phyloP scores from a whole-genome alignment of 2,113 vertebrate genomes.

The Syrmaticus mikado region DNA sequence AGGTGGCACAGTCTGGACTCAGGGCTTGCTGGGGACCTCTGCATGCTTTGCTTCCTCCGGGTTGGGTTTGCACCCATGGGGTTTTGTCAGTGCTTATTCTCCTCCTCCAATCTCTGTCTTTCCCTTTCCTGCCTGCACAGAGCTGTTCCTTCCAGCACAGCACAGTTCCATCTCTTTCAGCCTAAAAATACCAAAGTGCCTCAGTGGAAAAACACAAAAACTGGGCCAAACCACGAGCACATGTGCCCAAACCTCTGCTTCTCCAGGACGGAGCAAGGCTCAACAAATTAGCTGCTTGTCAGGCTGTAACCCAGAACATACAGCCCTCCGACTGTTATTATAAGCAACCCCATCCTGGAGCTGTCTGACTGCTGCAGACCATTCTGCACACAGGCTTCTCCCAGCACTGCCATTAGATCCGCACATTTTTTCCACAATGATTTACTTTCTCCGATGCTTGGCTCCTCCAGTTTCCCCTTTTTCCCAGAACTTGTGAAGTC shows the following conservation, averaged over 20 bases:
- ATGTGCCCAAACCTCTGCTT: constrained; percentile 23
- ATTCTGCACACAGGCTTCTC: background rate
- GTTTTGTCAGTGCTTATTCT: background rate
- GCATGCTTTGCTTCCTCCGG: background rate
- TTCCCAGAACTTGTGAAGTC: constrained; percentile 5
- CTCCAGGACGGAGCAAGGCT: background rate
- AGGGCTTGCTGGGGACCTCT: background rate
- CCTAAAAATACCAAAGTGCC: constrained; percentile 42
- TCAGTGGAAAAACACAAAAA: constrained; percentile 58
- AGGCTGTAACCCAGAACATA: background rate
- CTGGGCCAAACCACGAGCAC: constrained; percentile 20
- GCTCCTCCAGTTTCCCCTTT: background rate
- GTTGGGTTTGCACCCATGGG: accelerated
- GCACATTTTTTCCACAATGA: constrained; percentile 21
- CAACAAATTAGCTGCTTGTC: background rate
- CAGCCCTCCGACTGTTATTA: background rate
- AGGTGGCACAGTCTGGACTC: accelerated
- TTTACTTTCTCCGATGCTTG: background rate
- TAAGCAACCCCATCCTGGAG: background rate
- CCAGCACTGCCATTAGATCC: background rate
- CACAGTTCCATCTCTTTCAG: background rate
- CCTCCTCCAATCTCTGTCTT: background rate
- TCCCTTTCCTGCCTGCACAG: background rate
- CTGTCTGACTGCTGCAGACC: background rate
- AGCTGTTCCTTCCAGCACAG: background rate